phyloP scores from a whole-genome alignment of 2,113 vertebrate genomes.

The Eulacestoma nigropectus region DNA sequence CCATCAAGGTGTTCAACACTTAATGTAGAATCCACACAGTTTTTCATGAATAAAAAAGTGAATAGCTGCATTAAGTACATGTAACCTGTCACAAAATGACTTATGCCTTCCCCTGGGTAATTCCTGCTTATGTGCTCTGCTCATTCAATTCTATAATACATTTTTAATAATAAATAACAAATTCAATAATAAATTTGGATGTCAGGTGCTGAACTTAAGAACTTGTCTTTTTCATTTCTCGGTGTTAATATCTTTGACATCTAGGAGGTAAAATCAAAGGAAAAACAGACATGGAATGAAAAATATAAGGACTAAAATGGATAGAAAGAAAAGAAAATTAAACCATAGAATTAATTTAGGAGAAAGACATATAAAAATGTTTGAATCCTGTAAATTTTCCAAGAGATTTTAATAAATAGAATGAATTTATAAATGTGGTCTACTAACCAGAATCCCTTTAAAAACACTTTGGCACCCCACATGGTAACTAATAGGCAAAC shows the following conservation, averaged over 20 bases:
- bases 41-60: slow-evolving; percentile 60
- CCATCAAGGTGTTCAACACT: slow-evolving; percentile 22
- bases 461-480: background rate
- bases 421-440: background rate
- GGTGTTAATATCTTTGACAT: background rate
- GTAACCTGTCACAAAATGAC: slow-evolving; percentile 59
- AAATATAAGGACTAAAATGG: background rate
- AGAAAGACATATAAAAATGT: background rate
- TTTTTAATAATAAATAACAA: slow-evolving; percentile 70
- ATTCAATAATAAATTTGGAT: slow-evolving; percentile 47
- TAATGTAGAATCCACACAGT: slow-evolving; percentile 49
- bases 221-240: background rate
- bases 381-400: background rate
- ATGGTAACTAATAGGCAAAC: background rate
- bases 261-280: background rate
- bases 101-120: slow-evolving; percentile 32
- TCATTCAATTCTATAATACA: slow-evolving; percentile 54
- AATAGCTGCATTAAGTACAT: slow-evolving; percentile 58
- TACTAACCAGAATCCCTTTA: background rate
- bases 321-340: background rate
- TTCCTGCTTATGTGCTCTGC: background rate
- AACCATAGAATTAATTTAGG: background rate
- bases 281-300: background rate
- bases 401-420: background rate
- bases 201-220: background rate